Evolutionary conservation across 2,113 vertebrate species (phyloP), one percentile per base, ranked within the genome.

Genomic region (Orthochromis indermauri): DNA sequence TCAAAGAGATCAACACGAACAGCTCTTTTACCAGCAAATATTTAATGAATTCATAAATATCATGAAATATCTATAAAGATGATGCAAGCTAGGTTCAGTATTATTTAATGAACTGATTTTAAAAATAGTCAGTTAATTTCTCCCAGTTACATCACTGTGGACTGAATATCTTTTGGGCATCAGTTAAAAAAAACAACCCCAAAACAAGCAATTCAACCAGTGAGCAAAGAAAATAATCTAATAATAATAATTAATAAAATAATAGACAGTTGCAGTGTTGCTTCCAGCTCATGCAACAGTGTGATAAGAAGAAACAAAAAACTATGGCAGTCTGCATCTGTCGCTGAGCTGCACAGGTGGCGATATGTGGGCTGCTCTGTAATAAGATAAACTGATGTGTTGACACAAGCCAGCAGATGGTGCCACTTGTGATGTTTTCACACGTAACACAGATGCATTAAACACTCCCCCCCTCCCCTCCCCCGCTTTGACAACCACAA

Each of bases 381-480:
- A 81, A 84, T 80, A 66, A 82, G 37, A 85, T 57, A 83, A 91
- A 83, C 81, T 82, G 42, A 81, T 57, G 66, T 85, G 91, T 91
- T 80, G 87, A 90, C 92, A 90, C 78, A 89, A 82, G 82, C 90
- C 93, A 95, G 91, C 91, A 93, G 91, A 92, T 92, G 93, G 93
- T 92, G 88, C 91, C 87, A 93, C 84, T 88, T 84, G 59, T 87
- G 90, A 94, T 93, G 93, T 83, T 81, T 90, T 81, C 83, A 33
- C 59, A 83, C 2, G 1, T 31, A 37, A 84, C 55, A 89, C 24
- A 66, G 54, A 84, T 31, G 42, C 26, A 80, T 84, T 42, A 40
- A 83, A 17, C 31, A 40, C 3, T 5, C 45, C 28, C 13, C 53
- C 40, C 16, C 47, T 2, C n/a, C 33, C 24, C n/a, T 3, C 35